phyloP scores from a whole-genome alignment of 1,140 invertebrate genomes.

The Heliconius hermathena region DNA sequence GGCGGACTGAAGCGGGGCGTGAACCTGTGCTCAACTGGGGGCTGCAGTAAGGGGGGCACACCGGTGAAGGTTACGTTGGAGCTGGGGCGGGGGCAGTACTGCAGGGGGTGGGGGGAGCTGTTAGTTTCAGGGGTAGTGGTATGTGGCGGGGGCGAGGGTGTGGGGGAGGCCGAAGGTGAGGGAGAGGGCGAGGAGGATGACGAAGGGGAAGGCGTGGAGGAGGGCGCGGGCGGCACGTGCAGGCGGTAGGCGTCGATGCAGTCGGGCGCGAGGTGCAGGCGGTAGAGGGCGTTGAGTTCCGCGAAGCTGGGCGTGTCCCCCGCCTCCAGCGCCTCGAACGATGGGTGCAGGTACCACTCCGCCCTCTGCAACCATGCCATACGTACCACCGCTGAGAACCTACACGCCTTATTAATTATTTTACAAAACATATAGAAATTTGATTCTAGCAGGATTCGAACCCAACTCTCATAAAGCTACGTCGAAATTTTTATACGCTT shows the following conservation, averaged over 20 bases:
- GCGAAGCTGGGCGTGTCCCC: conserved; percentile 66
- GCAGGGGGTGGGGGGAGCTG: not conserved
- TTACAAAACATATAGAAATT: too few relatives aligned
- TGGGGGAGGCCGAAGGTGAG: not conserved
- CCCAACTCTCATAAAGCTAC: too few relatives aligned
- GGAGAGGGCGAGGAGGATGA: not conserved
- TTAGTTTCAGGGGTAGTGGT: not conserved
- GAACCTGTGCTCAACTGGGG: not conserved
- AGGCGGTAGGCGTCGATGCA: conserved; percentile 59
- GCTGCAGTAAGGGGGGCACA: not conserved
- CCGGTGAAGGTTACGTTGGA: not conserved
- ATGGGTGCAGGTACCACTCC: conserved; percentile 68
- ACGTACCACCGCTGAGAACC: not conserved
- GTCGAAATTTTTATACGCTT: too few relatives aligned
- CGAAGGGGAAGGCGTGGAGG: not conserved
- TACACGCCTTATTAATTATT: too few relatives aligned
- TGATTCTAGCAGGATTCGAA: not conserved
- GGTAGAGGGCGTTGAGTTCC: conserved; percentile 60
- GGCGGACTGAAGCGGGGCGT: conserved; percentile 25
- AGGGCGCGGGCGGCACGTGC: conserved; percentile 51
- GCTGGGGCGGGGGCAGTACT: not conserved
- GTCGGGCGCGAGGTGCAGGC: conserved; percentile 61
- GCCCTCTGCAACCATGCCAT: conserved; percentile 56
- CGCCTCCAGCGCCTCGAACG: conserved; percentile 63
- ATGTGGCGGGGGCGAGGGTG: not conserved